These are phyloP conservation scores for Nicator chloris DNA, from an alignment of 2,113 vertebrate species.

Conservation along the genomic window DNA sequence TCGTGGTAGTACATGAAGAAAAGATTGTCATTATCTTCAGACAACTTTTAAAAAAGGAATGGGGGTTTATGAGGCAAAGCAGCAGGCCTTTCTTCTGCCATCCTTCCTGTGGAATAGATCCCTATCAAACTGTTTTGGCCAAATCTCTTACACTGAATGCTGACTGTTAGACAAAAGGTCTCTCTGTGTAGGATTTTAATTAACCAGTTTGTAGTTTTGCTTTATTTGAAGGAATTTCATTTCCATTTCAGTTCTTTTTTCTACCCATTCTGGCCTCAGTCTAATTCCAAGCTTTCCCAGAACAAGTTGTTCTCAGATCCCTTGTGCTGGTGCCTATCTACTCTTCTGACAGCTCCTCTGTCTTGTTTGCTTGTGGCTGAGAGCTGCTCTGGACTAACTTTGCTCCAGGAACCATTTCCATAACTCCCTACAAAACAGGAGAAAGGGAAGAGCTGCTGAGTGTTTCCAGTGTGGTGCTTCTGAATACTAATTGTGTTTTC, in stretches of 20 bases:
- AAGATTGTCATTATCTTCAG: neutral
- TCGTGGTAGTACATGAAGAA: neutral
- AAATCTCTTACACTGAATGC: neutral
- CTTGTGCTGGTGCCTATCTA: neutral
- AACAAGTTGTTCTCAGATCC: neutral
- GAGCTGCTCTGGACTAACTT: neutral
- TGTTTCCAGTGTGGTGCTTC: neutral
- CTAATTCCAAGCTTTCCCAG: neutral
- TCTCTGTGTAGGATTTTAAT: neutral
- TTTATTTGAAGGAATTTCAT: neutral
- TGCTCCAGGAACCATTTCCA: neutral
- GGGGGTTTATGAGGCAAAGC: neutral
- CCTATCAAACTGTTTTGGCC: neutral
- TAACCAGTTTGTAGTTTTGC: neutral
- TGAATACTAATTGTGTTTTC: neutral
- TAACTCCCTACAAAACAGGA: neutral
- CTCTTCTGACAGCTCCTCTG: neutral
- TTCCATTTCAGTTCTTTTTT: conserved; percentile 7
- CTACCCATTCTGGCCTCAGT: neutral
- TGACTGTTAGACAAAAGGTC: neutral
- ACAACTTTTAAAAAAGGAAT: neutral
- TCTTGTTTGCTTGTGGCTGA: neutral
- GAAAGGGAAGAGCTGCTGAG: neutral
- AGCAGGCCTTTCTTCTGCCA: neutral
- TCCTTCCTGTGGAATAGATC: neutral